Base-by-base conservation (phyloP, 2,113 vertebrate species). In the Phyllostomus hastatus region DNA sequence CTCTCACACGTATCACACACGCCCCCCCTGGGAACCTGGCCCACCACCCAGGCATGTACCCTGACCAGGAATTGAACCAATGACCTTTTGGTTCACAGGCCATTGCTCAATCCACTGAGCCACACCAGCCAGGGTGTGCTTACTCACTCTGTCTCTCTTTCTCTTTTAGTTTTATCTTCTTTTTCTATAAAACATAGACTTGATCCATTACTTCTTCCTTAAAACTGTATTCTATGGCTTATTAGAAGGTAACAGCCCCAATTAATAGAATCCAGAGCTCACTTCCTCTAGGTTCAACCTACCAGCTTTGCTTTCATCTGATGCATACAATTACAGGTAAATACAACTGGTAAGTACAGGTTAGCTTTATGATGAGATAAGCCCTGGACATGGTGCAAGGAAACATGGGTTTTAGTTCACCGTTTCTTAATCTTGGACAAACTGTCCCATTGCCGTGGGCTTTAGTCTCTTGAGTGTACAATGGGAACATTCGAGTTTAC, bases 361-460 rank as follows among this genome's bases (percentile, higher is more conserved):
- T 22, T 5, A 75, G 5, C 28, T 64, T 73, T 70, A 4, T 66
- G 46, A n/a, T 22, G 10, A 81, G 22, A 16, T 66, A 31, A 38
- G 50, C 8, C 20, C 5, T 41, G 43, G 0, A 16, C 7, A 0
- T 22, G 6, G 19, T 3, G 12, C 7, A 50, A 48, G 31, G 66
- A 59, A 72, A 1, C 10, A 1, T 7, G 17, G 10, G 2, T n/a
- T 92, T 79, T 59, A 16, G 12, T 4, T 17, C 19, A 1, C 22
- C 3, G 1, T 28, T 52, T 75, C 35, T 83, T 69, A 52, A 10
- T 10, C 16, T 17, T 2, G 79, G 2, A 12, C 48, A 46, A 59
- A n/a, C 5, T 5, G 2, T 24, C 6, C 1, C 0, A 5, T 1
- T 7, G 0, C 9, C 48, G 17, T 7, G 43, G 12, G 1, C 2